Evolutionary conservation across 2,113 vertebrate species (phyloP), one percentile per base, ranked within the genome.

Genomic region (Calyptomena viridis): DNA sequence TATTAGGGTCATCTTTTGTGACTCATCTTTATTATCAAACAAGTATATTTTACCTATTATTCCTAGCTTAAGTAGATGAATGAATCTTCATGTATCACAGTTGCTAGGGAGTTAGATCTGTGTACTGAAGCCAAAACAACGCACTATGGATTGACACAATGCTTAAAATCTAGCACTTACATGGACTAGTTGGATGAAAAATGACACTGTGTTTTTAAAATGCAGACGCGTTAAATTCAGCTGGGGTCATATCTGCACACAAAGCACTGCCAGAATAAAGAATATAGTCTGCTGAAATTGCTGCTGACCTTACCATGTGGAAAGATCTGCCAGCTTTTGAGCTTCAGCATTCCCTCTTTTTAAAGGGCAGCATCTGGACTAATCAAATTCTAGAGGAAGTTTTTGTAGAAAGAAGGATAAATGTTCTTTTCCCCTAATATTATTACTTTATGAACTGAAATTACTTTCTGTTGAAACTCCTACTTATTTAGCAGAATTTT

Each of bases 181-280:
- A n/a, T 16, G 31, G 64, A 40, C 39, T 49, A 37, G 31, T 33
- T 89, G 35, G 69, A 72, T 47, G 52, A 76, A 91, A 90, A 92
- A 59, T 47, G 7, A 12, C 19, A 31, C 8, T 44, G 11, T 93
- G 27, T 27, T 94, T 95, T 94, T 84, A 30, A 94, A 87, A 44
- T 79, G 28, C 87, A 89, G 84, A 84, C 87, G 69, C 78, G 44
- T 79, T 89, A 85, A 87, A 60, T 87, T 60, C 76, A 87, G 53
- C 74, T 89, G 76, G 87, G 85, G 31, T 49, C 3, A 0, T 86
- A 67, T 74, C 49, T 87, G 37, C 40, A 30, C 49, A 75, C 6
- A 87, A 89, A 92, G 13, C 20, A 42, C 23, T 72, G 87, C 80
- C 91, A 95, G 94, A 94, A 91, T 76, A 95, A 93, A 94, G 87